These are phyloP conservation scores for Setipinna tenuifilis DNA, from an alignment of 2,797 vertebrate species.

Conservation along the genomic window DNA sequence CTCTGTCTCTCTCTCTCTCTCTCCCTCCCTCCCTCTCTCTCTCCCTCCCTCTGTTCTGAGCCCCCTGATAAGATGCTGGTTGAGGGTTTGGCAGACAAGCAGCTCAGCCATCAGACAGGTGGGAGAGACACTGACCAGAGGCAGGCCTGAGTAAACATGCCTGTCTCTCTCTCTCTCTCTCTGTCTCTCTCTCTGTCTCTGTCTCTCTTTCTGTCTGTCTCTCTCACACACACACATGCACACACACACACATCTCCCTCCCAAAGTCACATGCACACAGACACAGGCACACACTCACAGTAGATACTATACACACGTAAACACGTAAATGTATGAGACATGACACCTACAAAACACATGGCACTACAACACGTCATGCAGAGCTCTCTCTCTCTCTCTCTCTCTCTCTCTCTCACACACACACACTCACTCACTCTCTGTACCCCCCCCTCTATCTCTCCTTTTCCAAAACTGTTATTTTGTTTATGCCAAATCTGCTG, in stretches of 20 bases:
- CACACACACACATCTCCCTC: too few species aligned
- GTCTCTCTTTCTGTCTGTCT: too few species aligned
- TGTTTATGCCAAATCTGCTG: background rate
- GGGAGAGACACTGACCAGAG: background rate
- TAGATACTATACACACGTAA: too few species aligned
- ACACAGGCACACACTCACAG: background rate
- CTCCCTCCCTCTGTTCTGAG: background rate
- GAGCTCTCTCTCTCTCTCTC: slow-evolving; percentile 46
- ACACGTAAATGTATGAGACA: too few species aligned
- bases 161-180: slow-evolving; percentile 33
- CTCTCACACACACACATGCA: too few species aligned
- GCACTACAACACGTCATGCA: background rate
- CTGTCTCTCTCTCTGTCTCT: slow-evolving; percentile 48
- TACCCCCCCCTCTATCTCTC: background rate
- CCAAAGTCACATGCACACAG: slow-evolving; percentile 34
- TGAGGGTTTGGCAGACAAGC: background rate
- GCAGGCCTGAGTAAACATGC: background rate
- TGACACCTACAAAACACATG: background rate
- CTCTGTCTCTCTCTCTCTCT: too few species aligned
- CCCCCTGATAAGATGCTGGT: background rate
- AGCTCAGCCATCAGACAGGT: background rate
- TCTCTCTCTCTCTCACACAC: too few species aligned
- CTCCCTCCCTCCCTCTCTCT: too few species aligned
- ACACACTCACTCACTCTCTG: slow-evolving; percentile 45
- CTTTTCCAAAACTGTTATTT: background rate